These are phyloP conservation scores for Papilio xuthus DNA, from an alignment of 1,140 invertebrate genomes.

Conservation along the genomic window DNA sequence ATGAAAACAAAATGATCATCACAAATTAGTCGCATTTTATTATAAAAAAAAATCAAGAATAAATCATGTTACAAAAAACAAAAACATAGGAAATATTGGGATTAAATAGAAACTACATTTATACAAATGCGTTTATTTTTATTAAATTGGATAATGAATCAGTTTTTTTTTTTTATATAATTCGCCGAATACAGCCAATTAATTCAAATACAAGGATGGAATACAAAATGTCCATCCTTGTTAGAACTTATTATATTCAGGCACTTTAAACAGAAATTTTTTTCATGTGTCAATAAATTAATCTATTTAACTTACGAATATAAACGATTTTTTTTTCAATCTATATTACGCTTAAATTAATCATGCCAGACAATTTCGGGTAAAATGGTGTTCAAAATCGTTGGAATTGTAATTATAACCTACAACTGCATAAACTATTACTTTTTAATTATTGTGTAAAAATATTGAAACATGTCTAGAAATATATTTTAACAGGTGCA, in stretches of 20 bases:
- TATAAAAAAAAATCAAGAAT: too few relatives aligned
- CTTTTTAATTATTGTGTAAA: constrained; percentile 2
- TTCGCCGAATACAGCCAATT: constrained; percentile 46
- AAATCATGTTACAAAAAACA: too few relatives aligned
- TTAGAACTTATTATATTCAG: constrained; percentile 38
- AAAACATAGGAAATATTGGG: not conserved
- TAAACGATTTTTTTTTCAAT: constrained; percentile 41
- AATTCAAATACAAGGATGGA: constrained; percentile 36
- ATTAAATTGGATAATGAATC: constrained; percentile 48
- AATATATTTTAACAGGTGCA: constrained; percentile 6
- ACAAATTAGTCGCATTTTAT: too few relatives aligned
- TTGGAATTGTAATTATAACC: not conserved
- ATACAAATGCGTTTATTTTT: constrained; percentile 66
- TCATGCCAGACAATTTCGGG: constrained; percentile 49
- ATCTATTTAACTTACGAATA: constrained; percentile 36
- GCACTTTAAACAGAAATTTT: constrained; percentile 39
- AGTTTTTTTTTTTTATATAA: constrained; percentile 52
- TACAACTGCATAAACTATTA: not conserved
- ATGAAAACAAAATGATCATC: too few relatives aligned
- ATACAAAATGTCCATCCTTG: constrained; percentile 44
- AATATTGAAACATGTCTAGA: constrained; percentile 1
- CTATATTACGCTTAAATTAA: constrained; percentile 60
- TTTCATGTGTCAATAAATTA: constrained; percentile 35
- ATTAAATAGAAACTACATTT: constrained; percentile 47
- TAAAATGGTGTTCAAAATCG: constrained; percentile 42